These are phyloP conservation scores for Apomyelois bistriatella DNA, from an alignment of 2,888 invertebrate species.

Conservation along the genomic window DNA sequence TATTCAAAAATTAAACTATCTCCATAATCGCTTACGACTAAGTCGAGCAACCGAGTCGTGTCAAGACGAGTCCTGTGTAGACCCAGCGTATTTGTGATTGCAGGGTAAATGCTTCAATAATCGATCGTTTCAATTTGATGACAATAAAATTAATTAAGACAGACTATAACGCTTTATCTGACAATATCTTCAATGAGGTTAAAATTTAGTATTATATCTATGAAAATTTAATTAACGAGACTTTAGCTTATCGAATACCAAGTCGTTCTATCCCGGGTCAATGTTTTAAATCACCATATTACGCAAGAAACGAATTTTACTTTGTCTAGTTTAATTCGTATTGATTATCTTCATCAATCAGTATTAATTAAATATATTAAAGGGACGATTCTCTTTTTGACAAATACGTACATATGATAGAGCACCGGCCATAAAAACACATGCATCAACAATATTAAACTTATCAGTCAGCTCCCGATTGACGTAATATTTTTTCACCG, in stretches of 20 bases:
- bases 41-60: not conserved
- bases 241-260: too few relatives aligned
- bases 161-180: not conserved
- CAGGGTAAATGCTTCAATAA: not conserved
- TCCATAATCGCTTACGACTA: too few relatives aligned
- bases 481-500: conserved; percentile 14
- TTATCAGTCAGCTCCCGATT: not conserved
- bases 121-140: not conserved
- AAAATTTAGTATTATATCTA: too few relatives aligned
- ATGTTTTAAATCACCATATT: too few relatives aligned
- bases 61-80: not conserved
- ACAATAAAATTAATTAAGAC: not conserved
- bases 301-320: too few relatives aligned
- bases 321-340: too few relatives aligned
- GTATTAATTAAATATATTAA: too few relatives aligned
- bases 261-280: too few relatives aligned
- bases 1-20: too few relatives aligned
- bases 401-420: not conserved
- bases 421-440: not conserved
- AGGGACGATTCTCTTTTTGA: too few relatives aligned
- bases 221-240: too few relatives aligned
- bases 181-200: not conserved
- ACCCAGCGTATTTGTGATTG: conserved; percentile 15
- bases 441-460: not conserved
- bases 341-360: too few relatives aligned